Base-by-base conservation (phyloP, 2,888 invertebrate genomes). In the Caenorhabditis uteleia region DNA sequence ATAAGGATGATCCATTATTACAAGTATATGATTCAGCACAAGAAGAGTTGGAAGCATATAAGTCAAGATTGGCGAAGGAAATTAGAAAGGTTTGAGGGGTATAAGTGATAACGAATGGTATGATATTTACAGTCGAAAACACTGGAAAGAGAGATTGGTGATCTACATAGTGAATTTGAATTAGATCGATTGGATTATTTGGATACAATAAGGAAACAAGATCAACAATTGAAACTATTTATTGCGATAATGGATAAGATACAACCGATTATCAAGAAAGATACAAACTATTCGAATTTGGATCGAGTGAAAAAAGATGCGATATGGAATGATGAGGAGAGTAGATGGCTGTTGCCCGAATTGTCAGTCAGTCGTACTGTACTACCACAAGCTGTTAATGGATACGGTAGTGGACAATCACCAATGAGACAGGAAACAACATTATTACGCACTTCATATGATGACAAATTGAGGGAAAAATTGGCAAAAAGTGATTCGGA, bases 81-180 rank as follows among this genome's bases (percentile, higher is more conserved):
- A 42, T 51, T 14, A 62, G 57, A 16, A 62, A 53, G 20, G 58
- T 58, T 31, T 26, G 7, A 16, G 18, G 26, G 10, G 18, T 25
- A 23, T 16, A 40, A 18, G 12, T 6, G 21, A 18, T 18, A 40
- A 14, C 12, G 26, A 3, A n/a, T 25, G 21, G 2, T 16, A 26
- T 5, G 20, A 26, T 16, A 26, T 16, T 53, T 78, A 18, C 76
- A 88, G 88, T 87, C 89, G 21, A 88, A 88, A 75, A 85, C 88
- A 18, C 83, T 91, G 48, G 89, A 91, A 78, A 85, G 88, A 56
- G 91, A 91, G 84, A 89, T 91, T 21, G 85, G 86, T 5, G 91
- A 91, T 83, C 85, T 92, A 2, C 90, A 91, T 77, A 88, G 89
- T 10, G 91, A 91, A 85, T 91, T 91, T 84, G 90, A 91, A 84